Evolutionary conservation across 2,888 invertebrate species (phyloP).

Genomic region (Aspidapion aeneum): DNA sequence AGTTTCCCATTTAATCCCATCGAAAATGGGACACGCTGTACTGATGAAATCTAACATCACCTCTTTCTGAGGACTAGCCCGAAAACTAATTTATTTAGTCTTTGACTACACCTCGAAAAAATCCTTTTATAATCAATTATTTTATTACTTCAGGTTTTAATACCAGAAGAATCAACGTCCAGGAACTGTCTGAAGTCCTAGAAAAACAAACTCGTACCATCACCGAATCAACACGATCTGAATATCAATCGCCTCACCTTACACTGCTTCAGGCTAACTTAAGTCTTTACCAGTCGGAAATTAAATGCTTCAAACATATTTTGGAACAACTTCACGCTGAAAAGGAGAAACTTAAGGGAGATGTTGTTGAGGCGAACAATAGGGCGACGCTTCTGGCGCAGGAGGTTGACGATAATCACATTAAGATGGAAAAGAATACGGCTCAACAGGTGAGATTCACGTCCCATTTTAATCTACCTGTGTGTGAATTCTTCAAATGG

Average conservation of each 20-base stretch:
- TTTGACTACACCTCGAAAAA: too few relatives aligned
- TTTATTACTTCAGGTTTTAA: slow-evolving; percentile 51
- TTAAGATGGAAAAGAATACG: slow-evolving; percentile 73
- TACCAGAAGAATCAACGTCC: slow-evolving; percentile 54
- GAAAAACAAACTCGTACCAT: slow-evolving; percentile 59
- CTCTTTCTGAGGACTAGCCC: too few relatives aligned
- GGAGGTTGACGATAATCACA: slow-evolving; percentile 89
- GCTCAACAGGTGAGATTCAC: slow-evolving; percentile 59
- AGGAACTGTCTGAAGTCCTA: slow-evolving; percentile 62
- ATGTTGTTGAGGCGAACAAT: slow-evolving; percentile 78
- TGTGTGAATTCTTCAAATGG: too few relatives aligned
- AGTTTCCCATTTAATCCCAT: too few relatives aligned
- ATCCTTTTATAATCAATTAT: too few relatives aligned
- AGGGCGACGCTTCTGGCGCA: slow-evolving; percentile 78
- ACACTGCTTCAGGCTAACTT: slow-evolving; percentile 62
- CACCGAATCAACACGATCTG: slow-evolving; percentile 30
- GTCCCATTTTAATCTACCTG: too few relatives aligned
- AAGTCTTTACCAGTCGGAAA: slow-evolving; percentile 64
- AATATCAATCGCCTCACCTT: slow-evolving; percentile 45
- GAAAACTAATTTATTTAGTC: too few relatives aligned
- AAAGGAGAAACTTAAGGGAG: slow-evolving; percentile 74
- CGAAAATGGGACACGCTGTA: too few relatives aligned
- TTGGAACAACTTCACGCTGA: slow-evolving; percentile 70
- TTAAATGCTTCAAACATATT: slow-evolving; percentile 56
- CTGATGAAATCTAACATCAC: too few relatives aligned